phyloP scores from a whole-genome alignment of 2,888 invertebrate genomes.

The Troides oblongomaculatus region DNA sequence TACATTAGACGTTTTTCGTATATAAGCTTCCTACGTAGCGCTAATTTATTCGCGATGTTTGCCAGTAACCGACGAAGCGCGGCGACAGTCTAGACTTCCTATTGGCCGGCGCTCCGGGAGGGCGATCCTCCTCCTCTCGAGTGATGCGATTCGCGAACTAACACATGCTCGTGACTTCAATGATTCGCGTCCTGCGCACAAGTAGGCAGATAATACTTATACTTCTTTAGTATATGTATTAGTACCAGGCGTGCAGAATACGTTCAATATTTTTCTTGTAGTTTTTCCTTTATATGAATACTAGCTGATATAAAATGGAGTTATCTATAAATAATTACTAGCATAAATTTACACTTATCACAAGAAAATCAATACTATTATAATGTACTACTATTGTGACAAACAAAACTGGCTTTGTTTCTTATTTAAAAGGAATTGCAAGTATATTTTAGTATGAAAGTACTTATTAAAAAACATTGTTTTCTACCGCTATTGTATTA shows the following conservation, averaged over 20 bases:
- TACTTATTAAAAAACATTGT: too few relatives aligned
- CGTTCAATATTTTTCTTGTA: background rate
- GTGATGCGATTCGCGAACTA: constrained; percentile 73
- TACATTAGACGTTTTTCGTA: constrained; percentile 4
- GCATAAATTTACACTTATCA: background rate
- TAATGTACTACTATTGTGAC: too few relatives aligned
- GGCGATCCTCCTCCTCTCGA: constrained; percentile 78
- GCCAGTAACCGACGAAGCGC: constrained; percentile 48
- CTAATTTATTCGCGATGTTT: constrained; percentile 72
- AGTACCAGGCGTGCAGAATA: constrained; percentile 20
- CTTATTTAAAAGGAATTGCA: too few relatives aligned
- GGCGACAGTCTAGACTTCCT: constrained; percentile 53
- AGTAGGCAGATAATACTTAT: constrained; percentile 41
- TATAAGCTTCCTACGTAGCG: constrained; percentile 41
- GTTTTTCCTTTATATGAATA: background rate
- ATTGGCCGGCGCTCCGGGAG: constrained; percentile 70
- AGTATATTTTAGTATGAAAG: too few relatives aligned
- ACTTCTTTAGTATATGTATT: constrained; percentile 21
- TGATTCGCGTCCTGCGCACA: constrained; percentile 61
- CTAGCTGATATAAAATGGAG: too few relatives aligned
- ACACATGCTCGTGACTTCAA: constrained; percentile 51
- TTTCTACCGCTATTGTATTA: too few relatives aligned
- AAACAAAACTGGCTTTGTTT: too few relatives aligned
- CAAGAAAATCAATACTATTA: too few relatives aligned
- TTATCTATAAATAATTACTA: too few relatives aligned